phyloP scores from a whole-genome alignment of 2,797 vertebrate genomes.

The Hephaestus fuliginosus region DNA sequence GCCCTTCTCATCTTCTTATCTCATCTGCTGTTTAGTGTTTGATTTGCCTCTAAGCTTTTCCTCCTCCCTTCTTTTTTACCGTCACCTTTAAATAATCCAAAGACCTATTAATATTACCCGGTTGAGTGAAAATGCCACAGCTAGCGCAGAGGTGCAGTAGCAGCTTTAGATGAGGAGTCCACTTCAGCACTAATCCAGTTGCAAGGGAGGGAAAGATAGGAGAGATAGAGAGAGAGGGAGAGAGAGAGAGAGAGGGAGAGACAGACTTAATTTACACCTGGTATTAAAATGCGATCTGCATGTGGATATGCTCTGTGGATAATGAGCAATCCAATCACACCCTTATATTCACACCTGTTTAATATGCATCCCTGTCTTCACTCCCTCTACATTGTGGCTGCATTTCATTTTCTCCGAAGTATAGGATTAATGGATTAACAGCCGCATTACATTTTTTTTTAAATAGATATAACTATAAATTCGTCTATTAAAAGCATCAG shows the following conservation, averaged over 20 bases:
- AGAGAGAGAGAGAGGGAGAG: slow-evolving; percentile 14
- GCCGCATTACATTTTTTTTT: not conserved
- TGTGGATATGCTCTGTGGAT: slow-evolving; percentile 23
- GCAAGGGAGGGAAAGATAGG: slow-evolving; percentile 41
- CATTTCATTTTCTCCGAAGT: not conserved
- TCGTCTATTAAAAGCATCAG: not conserved
- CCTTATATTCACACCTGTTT: slow-evolving; percentile 18
- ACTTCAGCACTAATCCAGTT: slow-evolving; percentile 60
- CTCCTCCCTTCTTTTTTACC: not conserved
- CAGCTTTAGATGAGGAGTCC: slow-evolving; percentile 60
- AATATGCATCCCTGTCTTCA: slow-evolving; percentile 10
- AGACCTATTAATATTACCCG: slow-evolving; percentile 36
- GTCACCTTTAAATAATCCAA: slow-evolving; percentile 53
- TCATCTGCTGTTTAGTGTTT: slow-evolving; percentile 39
- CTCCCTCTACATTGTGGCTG: not conserved
- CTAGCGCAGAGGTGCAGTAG: slow-evolving; percentile 32
- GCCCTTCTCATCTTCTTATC: slow-evolving; percentile 29
- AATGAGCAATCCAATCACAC: slow-evolving; percentile 32
- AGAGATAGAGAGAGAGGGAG: not conserved
- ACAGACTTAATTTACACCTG: slow-evolving; percentile 41
- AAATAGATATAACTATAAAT: not conserved
- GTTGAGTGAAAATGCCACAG: slow-evolving; percentile 36
- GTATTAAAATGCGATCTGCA: slow-evolving; percentile 53
- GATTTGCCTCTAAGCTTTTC: slow-evolving; percentile 28
- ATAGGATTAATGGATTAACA: slow-evolving; percentile 14